These are phyloP conservation scores for Nemotelus pantherinus DNA, from an alignment of 2,888 invertebrate genomes.

Conservation along the genomic window DNA sequence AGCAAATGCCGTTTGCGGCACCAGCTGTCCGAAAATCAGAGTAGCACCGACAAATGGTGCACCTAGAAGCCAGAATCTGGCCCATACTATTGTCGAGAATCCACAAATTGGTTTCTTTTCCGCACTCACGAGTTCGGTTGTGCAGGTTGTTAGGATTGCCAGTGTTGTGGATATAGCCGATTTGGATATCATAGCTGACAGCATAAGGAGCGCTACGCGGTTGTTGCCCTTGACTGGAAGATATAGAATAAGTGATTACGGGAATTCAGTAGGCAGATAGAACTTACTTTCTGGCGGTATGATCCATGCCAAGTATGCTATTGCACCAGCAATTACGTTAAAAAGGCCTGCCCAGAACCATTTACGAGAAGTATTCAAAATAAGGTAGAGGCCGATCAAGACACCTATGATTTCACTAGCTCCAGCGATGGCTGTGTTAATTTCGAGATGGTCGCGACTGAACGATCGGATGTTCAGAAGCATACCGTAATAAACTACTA, in stretches of 20 bases:
- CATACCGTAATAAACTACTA: conserved; percentile 66
- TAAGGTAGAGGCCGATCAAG: conserved; percentile 62
- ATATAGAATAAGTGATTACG: background rate
- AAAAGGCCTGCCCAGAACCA: conserved; percentile 64
- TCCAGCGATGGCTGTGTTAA: conserved; percentile 65
- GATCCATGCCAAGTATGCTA: conserved; percentile 63
- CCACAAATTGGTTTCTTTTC: conserved; percentile 62
- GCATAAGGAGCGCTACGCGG: conserved; percentile 62
- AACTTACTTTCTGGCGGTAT: conserved; percentile 60
- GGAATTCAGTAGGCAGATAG: background rate
- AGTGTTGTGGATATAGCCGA: conserved; percentile 64
- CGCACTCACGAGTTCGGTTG: conserved; percentile 62
- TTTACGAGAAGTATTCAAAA: conserved; percentile 61
- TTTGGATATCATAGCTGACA: conserved; percentile 64
- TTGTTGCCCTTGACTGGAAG: conserved; percentile 58
- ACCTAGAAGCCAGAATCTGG: conserved; percentile 63
- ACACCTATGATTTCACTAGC: conserved; percentile 63
- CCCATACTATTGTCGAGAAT: conserved; percentile 65
- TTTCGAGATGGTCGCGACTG: conserved; percentile 64
- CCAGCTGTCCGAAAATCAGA: conserved; percentile 61
- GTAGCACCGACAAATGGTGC: conserved; percentile 65
- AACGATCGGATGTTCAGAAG: conserved; percentile 65
- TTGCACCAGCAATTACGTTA: conserved; percentile 61
- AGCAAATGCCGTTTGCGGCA: conserved; percentile 63
- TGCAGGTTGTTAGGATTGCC: conserved; percentile 63